Percentiles rank a stretch among this genome's conserved stretches.
phyloP scores from a whole-genome alignment of 2,797 vertebrate genomes.

The Cyclura pinguis region DNA sequence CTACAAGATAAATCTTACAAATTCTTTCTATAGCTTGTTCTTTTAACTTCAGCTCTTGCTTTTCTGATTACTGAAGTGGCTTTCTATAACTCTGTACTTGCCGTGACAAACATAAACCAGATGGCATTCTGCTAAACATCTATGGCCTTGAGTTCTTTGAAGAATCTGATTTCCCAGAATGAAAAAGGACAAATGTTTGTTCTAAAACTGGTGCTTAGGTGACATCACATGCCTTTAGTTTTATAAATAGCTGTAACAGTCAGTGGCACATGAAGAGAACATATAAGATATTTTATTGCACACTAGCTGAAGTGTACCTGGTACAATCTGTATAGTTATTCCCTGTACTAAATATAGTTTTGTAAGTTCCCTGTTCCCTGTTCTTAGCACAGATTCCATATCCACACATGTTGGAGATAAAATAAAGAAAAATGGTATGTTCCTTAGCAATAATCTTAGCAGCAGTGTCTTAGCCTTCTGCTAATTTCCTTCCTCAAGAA shows the following conservation, averaged over 20 bases:
- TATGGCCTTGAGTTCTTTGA: neutral
- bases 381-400: no score
- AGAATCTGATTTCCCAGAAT: slow-evolving; percentile 73
- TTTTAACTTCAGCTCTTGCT: slow-evolving; percentile 62
- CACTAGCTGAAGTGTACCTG: no score
- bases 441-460: no score
- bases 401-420: no score
- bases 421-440: no score
- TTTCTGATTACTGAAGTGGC: slow-evolving; percentile 49
- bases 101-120: slow-evolving; percentile 68
- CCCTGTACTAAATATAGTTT: no score
- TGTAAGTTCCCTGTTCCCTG: no score
- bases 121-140: slow-evolving; percentile 36
- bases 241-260: slow-evolving; percentile 58
- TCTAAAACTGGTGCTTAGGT: slow-evolving; percentile 63
- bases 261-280: neutral
- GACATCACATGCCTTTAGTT: neutral
- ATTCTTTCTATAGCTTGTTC: slow-evolving; percentile 44
- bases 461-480: no score
- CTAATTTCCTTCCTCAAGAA: no score
- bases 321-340: no score
- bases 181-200: neutral
- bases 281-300: neutral
- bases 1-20: slow-evolving; percentile 39
- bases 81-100: rapidly evolving